phyloP scores from a whole-genome alignment of 1,140 invertebrate species.

The Melipona quadrifasciata region DNA sequence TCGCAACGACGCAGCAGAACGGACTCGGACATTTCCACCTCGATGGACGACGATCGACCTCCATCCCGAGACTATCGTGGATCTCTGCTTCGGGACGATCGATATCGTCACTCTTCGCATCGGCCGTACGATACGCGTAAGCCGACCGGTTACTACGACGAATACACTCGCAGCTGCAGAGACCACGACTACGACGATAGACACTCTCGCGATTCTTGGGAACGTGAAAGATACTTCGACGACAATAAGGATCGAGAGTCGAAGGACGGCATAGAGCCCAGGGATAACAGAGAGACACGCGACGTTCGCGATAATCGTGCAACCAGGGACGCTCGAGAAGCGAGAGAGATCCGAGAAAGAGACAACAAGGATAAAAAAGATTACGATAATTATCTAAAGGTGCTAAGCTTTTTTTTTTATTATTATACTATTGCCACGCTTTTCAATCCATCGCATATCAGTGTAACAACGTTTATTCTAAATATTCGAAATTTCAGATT shows the following conservation, averaged over 20 bases:
- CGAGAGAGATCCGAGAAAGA: slow-evolving; percentile 69
- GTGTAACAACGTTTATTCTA: neutral
- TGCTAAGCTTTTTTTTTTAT: slow-evolving; percentile 34
- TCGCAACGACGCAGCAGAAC: slow-evolving; percentile 73
- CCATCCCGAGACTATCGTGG: slow-evolving; percentile 74
- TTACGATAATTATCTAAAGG: slow-evolving; percentile 77
- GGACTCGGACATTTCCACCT: slow-evolving; percentile 75
- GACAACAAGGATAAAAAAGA: slow-evolving; percentile 76
- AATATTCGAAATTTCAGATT: neutral
- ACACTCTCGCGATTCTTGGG: slow-evolving; percentile 76
- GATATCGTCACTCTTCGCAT: slow-evolving; percentile 73
- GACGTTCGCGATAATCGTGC: slow-evolving; percentile 69
- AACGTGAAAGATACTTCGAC: slow-evolving; percentile 75
- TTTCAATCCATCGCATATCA: neutral
- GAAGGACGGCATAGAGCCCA: slow-evolving; percentile 55
- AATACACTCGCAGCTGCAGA: slow-evolving; percentile 75
- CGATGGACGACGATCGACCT: slow-evolving; percentile 76
- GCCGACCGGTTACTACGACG: slow-evolving; percentile 75
- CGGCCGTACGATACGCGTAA: slow-evolving; percentile 74
- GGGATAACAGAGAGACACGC: slow-evolving; percentile 63
- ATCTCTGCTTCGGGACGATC: slow-evolving; percentile 66
- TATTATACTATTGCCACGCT: neutral
- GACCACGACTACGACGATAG: slow-evolving; percentile 79
- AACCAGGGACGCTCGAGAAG: slow-evolving; percentile 61
- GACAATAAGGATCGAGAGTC: slow-evolving; percentile 71